phyloP scores from a whole-genome alignment of 2,888 invertebrate genomes.

The Liposcelis brunnea region DNA sequence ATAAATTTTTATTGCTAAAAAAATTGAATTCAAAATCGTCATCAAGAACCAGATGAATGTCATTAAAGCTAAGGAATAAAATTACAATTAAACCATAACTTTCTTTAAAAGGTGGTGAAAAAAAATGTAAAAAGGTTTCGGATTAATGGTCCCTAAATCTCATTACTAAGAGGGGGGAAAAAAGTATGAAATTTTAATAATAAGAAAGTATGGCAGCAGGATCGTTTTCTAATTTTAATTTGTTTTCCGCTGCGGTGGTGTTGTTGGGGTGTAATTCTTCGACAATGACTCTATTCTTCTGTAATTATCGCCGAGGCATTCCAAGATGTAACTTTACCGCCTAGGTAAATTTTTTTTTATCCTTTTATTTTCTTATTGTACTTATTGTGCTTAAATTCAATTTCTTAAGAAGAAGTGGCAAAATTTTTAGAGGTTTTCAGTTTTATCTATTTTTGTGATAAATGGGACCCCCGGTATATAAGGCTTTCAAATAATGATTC shows the following conservation, averaged over 20 bases:
- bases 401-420: too few relatives aligned
- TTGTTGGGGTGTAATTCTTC: neutral
- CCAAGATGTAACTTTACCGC: neutral
- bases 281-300: neutral
- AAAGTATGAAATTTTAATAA: constrained; percentile 5
- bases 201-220: constrained; percentile 2
- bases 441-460: too few relatives aligned
- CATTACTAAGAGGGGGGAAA: neutral
- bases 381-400: too few relatives aligned
- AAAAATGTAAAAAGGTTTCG: constrained; percentile 2
- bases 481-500: too few relatives aligned
- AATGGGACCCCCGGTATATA: too few relatives aligned
- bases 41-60: too few relatives aligned
- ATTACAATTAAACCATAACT: neutral
- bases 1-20: too few relatives aligned
- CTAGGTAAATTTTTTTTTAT: neutral
- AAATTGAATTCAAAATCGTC: too few relatives aligned
- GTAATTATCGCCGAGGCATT: constrained; percentile 2
- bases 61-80: too few relatives aligned
- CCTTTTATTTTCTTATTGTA: too few relatives aligned
- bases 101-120: neutral
- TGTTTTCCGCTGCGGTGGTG: neutral
- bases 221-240: constrained; percentile 6
- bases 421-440: too few relatives aligned
- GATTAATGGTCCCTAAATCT: constrained; percentile 5